Evolutionary conservation across 2,113 vertebrate genomes (phyloP).

Genomic region (Eurypyga helias): DNA sequence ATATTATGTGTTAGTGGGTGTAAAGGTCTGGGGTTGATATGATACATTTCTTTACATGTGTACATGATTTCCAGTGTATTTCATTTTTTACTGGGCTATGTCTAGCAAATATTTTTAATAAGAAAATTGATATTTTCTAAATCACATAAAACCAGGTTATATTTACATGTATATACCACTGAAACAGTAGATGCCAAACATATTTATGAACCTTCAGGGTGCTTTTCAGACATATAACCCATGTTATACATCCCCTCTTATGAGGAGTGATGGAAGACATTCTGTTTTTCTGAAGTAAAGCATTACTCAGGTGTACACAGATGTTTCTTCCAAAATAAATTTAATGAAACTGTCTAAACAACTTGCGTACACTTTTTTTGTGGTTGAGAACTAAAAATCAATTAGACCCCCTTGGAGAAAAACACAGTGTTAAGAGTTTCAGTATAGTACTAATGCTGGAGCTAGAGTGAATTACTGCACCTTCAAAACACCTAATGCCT

Average conservation of each 20-base stretch:
- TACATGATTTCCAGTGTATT: neutral
- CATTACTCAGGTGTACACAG: neutral
- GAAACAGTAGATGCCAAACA: neutral
- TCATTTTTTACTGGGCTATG: neutral
- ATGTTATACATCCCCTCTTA: neutral
- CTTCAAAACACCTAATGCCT: neutral
- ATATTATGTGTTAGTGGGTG: neutral
- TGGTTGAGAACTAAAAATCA: slow-evolving; percentile 35
- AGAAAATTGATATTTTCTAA: neutral
- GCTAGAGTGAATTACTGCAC: neutral
- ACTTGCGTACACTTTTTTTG: neutral
- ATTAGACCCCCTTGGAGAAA: slow-evolving; percentile 8
- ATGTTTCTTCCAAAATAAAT: neutral
- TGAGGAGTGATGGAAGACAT: neutral
- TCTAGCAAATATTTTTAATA: neutral
- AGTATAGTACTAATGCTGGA: neutral
- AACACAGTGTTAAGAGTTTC: neutral
- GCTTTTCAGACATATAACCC: neutral
- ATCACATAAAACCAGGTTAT: neutral
- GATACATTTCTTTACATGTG: neutral
- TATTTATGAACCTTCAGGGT: neutral
- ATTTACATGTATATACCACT: neutral
- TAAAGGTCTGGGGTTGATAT: neutral
- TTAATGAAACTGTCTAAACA: neutral
- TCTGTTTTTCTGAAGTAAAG: neutral